phyloP scores from a whole-genome alignment of 1,140 invertebrate species.

The Zaprionus nigranus region DNA sequence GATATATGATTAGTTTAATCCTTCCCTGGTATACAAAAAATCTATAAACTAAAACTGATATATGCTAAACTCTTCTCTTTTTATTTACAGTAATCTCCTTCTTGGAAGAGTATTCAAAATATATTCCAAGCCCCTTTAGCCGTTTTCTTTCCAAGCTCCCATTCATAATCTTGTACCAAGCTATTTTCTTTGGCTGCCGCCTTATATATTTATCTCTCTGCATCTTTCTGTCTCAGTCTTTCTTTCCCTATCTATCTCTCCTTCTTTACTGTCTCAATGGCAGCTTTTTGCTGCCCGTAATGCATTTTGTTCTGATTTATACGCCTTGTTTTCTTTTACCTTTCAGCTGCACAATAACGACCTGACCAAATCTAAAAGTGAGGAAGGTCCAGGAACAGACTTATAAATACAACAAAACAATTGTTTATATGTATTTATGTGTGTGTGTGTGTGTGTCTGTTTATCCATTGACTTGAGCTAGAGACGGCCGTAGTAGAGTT shows the following conservation, averaged over 20 bases:
- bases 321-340: constrained; percentile 64
- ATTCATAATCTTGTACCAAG: constrained; percentile 50
- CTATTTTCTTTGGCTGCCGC: constrained; percentile 21
- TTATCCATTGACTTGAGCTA: constrained; percentile 47
- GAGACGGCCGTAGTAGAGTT: constrained; percentile 65
- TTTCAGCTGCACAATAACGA: constrained; percentile 71
- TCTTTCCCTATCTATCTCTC: constrained; percentile 3
- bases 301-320: constrained; percentile 60
- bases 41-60: too few species aligned
- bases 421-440: constrained; percentile 47
- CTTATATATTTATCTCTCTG: constrained; percentile 24
- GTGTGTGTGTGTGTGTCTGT: not conserved
- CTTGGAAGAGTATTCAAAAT: constrained; percentile 18
- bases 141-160: constrained; percentile 15
- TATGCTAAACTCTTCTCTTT: too few species aligned
- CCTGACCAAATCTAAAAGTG: constrained; percentile 5
- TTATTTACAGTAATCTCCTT: too few species aligned
- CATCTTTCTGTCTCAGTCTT: not conserved
- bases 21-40: too few species aligned
- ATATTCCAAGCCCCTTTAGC: not conserved
- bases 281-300: constrained; percentile 30
- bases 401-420: constrained; percentile 69
- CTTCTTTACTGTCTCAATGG: constrained; percentile 22
- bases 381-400: not conserved
- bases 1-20: too few species aligned